Evolutionary conservation across 2,113 vertebrate species (phyloP), one percentile per base, ranked within the genome.

Genomic region (Boulengeromyrus knoepffleri): DNA sequence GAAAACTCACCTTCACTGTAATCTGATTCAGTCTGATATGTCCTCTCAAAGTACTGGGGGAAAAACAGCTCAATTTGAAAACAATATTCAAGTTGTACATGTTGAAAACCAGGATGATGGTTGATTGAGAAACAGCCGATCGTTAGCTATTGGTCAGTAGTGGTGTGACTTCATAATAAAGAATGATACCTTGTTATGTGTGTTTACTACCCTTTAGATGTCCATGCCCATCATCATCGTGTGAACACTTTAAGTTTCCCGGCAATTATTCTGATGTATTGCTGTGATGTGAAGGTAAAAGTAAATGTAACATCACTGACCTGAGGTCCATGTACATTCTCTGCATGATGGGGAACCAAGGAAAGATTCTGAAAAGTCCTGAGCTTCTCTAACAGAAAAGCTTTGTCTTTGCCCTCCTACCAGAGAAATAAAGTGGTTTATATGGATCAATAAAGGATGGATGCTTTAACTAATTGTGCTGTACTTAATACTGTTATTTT

Each of bases 381-480:
- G 2, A 99, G 90, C 90, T 94, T 97, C 10, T 95, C 92, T 50
- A 97, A 93, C 90, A 99, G 94, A 94, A 98, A 98, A 0, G 89
- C 88, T 91, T 99, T 99, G 92, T 99, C 97, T 92, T 97, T 95
- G 85, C 96, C 97, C 93, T 94, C 97, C 99, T 99, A 90, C 13
- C 31, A 89, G 49, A 87, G 89, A 92, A 85, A 74, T 52, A 62
- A 19, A 90, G 27, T 31, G 3, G 87, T 88, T 70, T 36, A 89
- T 89, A 42, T 77, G 49, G 85, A 21, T 21, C 62, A 56, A 39
- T 36, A 53, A 1, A 90, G 88, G n/a, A 86, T 4, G 45, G 19
- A 12, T 47, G 10, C 10, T 47, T 49, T 27, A 24, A 49, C 39
- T 52, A 9, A 2, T 49, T 88, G 56, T 74, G 12, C 50, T 46